Evolutionary conservation across 2,797 vertebrate species (phyloP).

Genomic region (Lepilemur ruficaudatus): DNA sequence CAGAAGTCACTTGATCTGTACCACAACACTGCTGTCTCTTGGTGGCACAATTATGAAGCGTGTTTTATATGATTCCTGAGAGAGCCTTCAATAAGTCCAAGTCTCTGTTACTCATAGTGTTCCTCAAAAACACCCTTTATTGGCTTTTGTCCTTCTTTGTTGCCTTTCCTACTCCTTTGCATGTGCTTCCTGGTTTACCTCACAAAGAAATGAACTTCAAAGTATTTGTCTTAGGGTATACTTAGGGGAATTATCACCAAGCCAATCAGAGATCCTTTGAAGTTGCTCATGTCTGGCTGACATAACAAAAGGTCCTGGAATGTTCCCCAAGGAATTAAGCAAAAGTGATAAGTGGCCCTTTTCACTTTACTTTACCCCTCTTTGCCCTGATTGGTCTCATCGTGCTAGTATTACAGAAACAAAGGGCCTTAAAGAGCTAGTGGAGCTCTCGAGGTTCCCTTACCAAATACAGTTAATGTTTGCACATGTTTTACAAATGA

Average conservation of each 20-base stretch:
- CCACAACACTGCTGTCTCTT: neutral
- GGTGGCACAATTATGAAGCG: neutral
- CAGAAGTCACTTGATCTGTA: neutral
- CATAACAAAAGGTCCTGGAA: neutral
- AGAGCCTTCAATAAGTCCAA: neutral
- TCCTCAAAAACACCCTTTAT: neutral
- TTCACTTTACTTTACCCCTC: neutral
- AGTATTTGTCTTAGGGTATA: neutral
- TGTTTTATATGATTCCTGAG: neutral
- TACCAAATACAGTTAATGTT: neutral
- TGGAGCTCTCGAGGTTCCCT: neutral
- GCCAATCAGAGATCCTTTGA: neutral
- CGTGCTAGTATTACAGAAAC: neutral
- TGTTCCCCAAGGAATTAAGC: neutral
- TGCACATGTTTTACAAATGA: conserved; percentile 11
- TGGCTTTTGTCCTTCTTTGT: neutral
- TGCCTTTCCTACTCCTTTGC: neutral
- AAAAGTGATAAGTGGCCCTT: neutral
- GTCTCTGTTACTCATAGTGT: neutral
- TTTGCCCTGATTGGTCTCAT: neutral
- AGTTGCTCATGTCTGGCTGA: neutral
- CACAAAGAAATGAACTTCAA: neutral
- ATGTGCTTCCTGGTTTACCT: neutral
- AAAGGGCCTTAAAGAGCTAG: neutral
- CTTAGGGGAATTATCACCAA: neutral